A percentile compares a stretch with the other conserved stretches of the same genome.
Conservation (phyloP, 2,888 invertebrate genomes). For the Drosophila infuscata region DNA sequence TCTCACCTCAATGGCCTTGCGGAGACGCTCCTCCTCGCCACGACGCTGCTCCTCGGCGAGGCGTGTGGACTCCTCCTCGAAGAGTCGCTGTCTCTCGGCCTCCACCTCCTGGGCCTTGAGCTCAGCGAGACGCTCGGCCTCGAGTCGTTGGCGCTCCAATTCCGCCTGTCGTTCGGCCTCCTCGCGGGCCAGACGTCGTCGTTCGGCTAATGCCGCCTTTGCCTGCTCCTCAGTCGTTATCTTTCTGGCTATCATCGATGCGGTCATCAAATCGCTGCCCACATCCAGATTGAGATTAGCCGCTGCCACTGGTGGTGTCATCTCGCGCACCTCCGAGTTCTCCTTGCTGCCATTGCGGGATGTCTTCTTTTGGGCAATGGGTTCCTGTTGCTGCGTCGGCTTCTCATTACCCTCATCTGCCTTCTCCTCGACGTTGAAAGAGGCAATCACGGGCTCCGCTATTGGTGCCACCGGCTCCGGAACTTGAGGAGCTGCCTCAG, state of each 20-base stretch:
- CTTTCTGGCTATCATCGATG: constrained; percentile 89
- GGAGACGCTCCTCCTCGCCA: constrained; percentile 94
- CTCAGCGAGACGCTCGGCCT: constrained; percentile 91
- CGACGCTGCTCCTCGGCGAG: constrained; percentile 92
- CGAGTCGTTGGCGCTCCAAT: constrained; percentile 90
- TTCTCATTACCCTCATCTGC: constrained; percentile 82
- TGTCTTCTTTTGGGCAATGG: constrained; percentile 50
- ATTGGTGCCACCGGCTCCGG: neutral
- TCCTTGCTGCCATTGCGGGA: constrained; percentile 82
- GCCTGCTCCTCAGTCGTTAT: constrained; percentile 97
- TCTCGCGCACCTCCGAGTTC: constrained; percentile 80
- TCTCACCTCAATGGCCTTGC: constrained; percentile 91
- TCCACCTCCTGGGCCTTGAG: constrained; percentile 90
- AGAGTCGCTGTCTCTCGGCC: constrained; percentile 92
- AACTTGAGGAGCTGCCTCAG: constrained; percentile 60
- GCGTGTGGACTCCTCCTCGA: constrained; percentile 92
- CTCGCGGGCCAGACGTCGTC: constrained; percentile 94
- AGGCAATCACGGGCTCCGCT: constrained; percentile 22
- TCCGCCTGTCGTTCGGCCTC: constrained; percentile 96
- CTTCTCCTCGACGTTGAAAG: constrained; percentile 79
- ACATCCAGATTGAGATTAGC: constrained; percentile 34
- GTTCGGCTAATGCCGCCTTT: constrained; percentile 96
- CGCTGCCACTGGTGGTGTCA: constrained; percentile 61
- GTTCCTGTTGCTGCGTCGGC: constrained; percentile 62
- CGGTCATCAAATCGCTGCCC: constrained; percentile 84